A percentile compares a stretch with the other conserved stretches of the same genome.
These are phyloP conservation scores for Panonychus citri DNA, from an alignment of 1,140 invertebrate species.

Conservation along the genomic window DNA sequence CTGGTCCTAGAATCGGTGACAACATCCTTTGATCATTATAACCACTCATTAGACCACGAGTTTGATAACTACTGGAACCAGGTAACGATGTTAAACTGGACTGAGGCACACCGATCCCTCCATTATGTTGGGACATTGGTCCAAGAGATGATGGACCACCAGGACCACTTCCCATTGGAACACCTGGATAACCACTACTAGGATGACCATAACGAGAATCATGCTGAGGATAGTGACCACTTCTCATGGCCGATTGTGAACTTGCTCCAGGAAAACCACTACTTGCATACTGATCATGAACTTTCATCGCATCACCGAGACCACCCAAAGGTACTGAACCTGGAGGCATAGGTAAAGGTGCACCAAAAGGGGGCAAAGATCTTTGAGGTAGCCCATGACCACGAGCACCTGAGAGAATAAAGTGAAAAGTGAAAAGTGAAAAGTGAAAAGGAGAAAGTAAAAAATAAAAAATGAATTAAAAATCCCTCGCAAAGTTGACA, in stretches of 20 bases:
- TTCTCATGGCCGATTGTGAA: not conserved
- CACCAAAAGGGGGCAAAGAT: too few species aligned
- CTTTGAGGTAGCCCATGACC: too few species aligned
- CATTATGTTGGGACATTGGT: not conserved
- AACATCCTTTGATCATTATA: constrained; percentile 9
- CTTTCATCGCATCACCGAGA: too few species aligned
- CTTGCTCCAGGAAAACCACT: not conserved
- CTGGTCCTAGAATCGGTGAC: not conserved
- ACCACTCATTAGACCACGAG: constrained; percentile 1
- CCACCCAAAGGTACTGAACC: too few species aligned
- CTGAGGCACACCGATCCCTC: not conserved
- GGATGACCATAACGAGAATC: not conserved
- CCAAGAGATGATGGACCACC: not conserved
- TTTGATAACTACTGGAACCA: not conserved
- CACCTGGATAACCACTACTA: not conserved
- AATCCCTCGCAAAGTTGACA: too few species aligned
- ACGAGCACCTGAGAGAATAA: too few species aligned
- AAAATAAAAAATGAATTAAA: too few species aligned
- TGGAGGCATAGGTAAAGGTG: too few species aligned
- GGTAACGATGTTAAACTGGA: not conserved
- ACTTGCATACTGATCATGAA: constrained; percentile 2
- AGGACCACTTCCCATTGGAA: constrained; percentile 3
- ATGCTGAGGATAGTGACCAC: constrained; percentile 7
- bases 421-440: too few species aligned
- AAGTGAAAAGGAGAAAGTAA: too few species aligned